phyloP scores from a whole-genome alignment of 2,888 invertebrate species.

The Polyommatus icarus region DNA sequence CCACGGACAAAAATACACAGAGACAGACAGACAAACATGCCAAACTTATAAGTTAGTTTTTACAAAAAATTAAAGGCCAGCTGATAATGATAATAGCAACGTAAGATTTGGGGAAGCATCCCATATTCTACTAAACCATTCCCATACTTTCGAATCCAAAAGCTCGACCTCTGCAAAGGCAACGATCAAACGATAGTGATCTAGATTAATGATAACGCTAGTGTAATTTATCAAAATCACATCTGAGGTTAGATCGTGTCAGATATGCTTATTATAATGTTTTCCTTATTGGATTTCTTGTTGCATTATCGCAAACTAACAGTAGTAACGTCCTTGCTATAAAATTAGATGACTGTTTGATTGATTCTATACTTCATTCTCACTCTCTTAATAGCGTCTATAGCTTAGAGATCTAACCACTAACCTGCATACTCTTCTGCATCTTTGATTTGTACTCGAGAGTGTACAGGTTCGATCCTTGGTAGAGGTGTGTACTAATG shows the following conservation, averaged over 20 bases:
- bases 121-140: background rate
- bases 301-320: background rate
- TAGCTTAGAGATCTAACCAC: background rate
- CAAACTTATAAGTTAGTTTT: too few relatives aligned
- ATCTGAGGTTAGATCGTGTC: slow-evolving; percentile 25
- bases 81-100: background rate
- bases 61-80: too few relatives aligned
- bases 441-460: too few relatives aligned
- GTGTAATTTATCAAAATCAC: slow-evolving; percentile 31
- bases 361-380: background rate
- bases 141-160: slow-evolving; percentile 13
- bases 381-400: background rate
- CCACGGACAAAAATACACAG: too few relatives aligned
- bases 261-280: slow-evolving; percentile 29
- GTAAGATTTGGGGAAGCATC: background rate
- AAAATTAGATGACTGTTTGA: background rate
- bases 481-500: too few relatives aligned
- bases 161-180: slow-evolving; percentile 14
- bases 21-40: too few relatives aligned
- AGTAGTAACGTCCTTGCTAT: background rate
- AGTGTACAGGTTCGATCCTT: too few relatives aligned
- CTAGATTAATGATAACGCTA: slow-evolving; percentile 24
- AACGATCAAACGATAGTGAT: slow-evolving; percentile 19
- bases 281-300: slow-evolving; percentile 29
- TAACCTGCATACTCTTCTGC: too few relatives aligned